Base-by-base conservation (phyloP, 1,140 invertebrate genomes). In the Cataglyphis hispanica region DNA sequence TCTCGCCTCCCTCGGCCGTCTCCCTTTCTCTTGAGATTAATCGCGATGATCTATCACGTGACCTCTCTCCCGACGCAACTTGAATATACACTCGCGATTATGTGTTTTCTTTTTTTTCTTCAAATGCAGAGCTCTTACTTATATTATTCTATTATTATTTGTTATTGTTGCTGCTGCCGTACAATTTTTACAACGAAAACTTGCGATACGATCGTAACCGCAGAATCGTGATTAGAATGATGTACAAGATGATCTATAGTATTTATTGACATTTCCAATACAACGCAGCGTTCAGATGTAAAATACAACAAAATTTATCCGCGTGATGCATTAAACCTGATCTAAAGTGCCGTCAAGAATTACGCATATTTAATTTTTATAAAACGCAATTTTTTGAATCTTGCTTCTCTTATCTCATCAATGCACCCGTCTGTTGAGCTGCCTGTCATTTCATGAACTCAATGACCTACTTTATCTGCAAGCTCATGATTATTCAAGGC, bases 401-500 rank as follows among this genome's bases (percentile, higher is more conserved):
- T n/a, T 60, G 27, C 27, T 46, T 64, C 25, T 50, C 25, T 50
- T 66, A 66, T 78, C 76, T 53, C 43, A 63, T 64, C 74, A 19
- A 8, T 7, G n/a, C 27, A 11, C 61, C 19, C 1, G 43, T 53
- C 61, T 37, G 43, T 67, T 61, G 1, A 37, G 43, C 63, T 78
- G 76, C 67, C 61, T 67, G 76, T 78, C 76, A 50, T 27, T 67
- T 78, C 43, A 16, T 67, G 31, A 78, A 78, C 61, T 25, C 63
- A 61, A 67, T 67, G 61, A 40, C 43, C 76, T 8, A n/a, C 2
- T 78, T 67, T 67, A 78, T 78, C 76, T 37, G n/a, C 22, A 37
- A 53, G 50, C 31, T 19, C 13, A 16, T 40, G 27, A 78, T 2
- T 66, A 78, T 25, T 53, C 76, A 78, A 67, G 76, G 61, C 4